These are phyloP conservation scores for Sebastes fasciatus DNA, from an alignment of 2,113 vertebrate genomes.

Conservation along the genomic window DNA sequence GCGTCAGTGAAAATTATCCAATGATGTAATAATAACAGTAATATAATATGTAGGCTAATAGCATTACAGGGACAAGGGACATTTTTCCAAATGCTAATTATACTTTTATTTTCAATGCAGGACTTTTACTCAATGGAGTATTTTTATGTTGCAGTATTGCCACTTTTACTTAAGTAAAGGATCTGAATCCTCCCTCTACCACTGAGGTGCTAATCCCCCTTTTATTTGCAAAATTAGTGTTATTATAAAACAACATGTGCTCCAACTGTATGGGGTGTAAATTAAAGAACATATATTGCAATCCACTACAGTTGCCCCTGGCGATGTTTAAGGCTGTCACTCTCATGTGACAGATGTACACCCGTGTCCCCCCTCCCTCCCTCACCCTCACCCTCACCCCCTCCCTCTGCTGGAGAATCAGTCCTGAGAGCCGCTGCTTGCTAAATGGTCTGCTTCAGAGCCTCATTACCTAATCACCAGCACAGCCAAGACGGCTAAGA, in stretches of 20 bases:
- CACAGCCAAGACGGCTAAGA: conserved; percentile 90
- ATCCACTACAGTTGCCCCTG: conserved; percentile 87
- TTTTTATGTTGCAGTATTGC: neutral
- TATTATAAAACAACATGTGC: conserved; percentile 14
- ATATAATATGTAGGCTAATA: neutral
- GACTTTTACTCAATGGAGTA: neutral
- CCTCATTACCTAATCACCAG: conserved; percentile 99
- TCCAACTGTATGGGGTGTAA: conserved; percentile 2
- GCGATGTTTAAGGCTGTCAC: conserved; percentile 90
- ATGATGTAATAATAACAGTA: neutral
- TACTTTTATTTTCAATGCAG: neutral
- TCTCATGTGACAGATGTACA: conserved; percentile 91
- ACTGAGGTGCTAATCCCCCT: neutral
- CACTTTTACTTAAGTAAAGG: neutral
- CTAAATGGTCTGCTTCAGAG: conserved; percentile 96
- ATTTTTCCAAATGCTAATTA: too few species aligned
- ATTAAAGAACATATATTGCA: conserved; percentile 42
- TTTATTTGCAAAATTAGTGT: neutral
- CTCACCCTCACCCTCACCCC: conserved; percentile 63
- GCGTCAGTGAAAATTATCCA: neutral
- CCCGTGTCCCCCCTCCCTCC: conserved; percentile 58
- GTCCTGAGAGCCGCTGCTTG: conserved; percentile 90
- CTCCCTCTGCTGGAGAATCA: conserved; percentile 91
- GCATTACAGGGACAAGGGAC: neutral
- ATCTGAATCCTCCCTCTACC: neutral